phyloP scores from a whole-genome alignment of 2,888 invertebrate species.

The Cacoxenus indagator region DNA sequence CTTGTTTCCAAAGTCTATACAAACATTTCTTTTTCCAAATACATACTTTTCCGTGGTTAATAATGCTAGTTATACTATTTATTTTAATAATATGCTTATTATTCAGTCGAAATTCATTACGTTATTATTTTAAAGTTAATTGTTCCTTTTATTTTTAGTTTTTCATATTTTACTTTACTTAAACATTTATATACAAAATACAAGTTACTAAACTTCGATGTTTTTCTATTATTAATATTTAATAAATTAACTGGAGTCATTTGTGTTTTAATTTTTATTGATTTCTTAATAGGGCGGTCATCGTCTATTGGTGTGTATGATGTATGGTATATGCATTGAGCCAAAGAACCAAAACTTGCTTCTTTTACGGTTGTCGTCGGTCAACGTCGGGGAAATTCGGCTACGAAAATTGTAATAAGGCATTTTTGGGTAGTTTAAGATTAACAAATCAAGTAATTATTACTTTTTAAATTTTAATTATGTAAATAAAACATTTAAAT shows the following conservation, averaged over 20 bases:
- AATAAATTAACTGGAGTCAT: too few species aligned
- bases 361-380: too few species aligned
- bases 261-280: conserved; percentile 16
- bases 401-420: conserved; percentile 27
- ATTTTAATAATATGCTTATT: conserved; percentile 16
- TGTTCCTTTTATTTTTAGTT: conserved; percentile 23
- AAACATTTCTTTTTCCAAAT: conserved; percentile 27
- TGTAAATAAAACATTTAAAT: not conserved
- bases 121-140: conserved; percentile 10
- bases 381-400: conserved; percentile 2
- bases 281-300: conserved; percentile 16
- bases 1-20: conserved; percentile 17
- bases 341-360: not conserved
- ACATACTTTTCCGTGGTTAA: not conserved
- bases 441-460: not conserved
- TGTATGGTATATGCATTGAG: too few species aligned
- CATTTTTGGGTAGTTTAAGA: conserved; percentile 1
- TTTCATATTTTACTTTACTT: conserved; percentile 28
- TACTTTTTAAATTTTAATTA: not conserved
- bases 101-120: conserved; percentile 27
- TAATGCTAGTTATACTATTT: conserved; percentile 16
- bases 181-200: conserved; percentile 35
- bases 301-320: conserved; percentile 7
- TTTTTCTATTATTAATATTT: conserved; percentile 1
- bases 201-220: conserved; percentile 29